These are phyloP conservation scores for Limnephilus lunatus DNA, from an alignment of 2,888 invertebrate genomes.

Conservation along the genomic window DNA sequence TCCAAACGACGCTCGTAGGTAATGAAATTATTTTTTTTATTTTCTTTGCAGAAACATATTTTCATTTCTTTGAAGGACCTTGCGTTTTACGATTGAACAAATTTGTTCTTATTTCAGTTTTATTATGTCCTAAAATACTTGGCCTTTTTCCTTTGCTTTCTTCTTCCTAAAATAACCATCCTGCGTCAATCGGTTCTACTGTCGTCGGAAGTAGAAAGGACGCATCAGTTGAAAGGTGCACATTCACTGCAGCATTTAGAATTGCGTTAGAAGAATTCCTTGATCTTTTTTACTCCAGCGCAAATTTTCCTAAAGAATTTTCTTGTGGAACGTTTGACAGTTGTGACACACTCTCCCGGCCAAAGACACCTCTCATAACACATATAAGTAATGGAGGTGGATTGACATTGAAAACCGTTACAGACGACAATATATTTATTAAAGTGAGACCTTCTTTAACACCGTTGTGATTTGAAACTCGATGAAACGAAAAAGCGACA, in stretches of 20 bases:
- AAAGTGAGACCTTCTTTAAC: no score
- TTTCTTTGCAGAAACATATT: neutral
- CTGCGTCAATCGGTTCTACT: neutral
- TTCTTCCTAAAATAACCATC: conserved; percentile 2
- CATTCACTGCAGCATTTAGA: neutral
- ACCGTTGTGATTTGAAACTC: no score
- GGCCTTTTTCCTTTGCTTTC: conserved; percentile 34
- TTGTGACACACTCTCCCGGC: conserved; percentile 16
- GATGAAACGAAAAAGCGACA: no score
- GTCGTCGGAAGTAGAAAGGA: neutral
- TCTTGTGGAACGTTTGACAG: neutral
- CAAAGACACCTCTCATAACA: neutral
- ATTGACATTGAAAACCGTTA: neutral
- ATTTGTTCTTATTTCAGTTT: neutral
- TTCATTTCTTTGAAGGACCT: neutral
- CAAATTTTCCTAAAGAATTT: neutral
- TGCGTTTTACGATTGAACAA: neutral
- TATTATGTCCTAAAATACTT: conserved; percentile 27
- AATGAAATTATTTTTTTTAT: neutral
- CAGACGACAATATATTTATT: neutral
- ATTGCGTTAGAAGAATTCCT: neutral
- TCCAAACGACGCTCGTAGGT: neutral
- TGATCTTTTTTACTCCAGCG: neutral
- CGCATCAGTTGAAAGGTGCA: neutral
- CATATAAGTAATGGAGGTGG: neutral